A percentile compares a stretch with the other conserved stretches of the same genome.
phyloP scores from a whole-genome alignment of 2,888 invertebrate species.

The Mythimna loreyi region DNA sequence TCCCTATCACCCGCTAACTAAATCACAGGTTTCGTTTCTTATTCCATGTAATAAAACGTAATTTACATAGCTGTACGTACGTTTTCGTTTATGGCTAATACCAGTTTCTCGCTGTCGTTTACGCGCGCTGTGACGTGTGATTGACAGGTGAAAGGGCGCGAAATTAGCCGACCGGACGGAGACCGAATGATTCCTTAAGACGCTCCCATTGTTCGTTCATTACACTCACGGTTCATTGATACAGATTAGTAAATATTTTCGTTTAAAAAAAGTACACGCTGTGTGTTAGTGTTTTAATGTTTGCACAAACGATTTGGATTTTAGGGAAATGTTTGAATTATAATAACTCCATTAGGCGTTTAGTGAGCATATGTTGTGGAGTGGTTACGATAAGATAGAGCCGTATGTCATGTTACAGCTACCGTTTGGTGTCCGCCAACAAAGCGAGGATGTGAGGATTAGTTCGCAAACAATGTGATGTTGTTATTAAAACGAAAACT shows the following conservation, averaged over 20 bases:
- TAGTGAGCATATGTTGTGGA: slow-evolving; percentile 86
- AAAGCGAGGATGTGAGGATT: slow-evolving; percentile 85
- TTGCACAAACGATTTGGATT: slow-evolving; percentile 79
- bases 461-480: slow-evolving; percentile 82
- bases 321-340: slow-evolving; percentile 87
- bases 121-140: slow-evolving; percentile 82
- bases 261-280: slow-evolving; percentile 77
- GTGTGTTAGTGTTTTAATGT: slow-evolving; percentile 69
- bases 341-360: slow-evolving; percentile 85
- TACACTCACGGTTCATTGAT: slow-evolving; percentile 69
- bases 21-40: slow-evolving; percentile 80
- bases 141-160: slow-evolving; percentile 89
- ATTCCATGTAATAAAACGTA: slow-evolving; percentile 70
- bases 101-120: slow-evolving; percentile 77
- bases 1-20: slow-evolving; percentile 70
- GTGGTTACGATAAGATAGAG: slow-evolving; percentile 89
- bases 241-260: slow-evolving; percentile 57
- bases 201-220: slow-evolving; percentile 69
- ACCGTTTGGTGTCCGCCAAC: slow-evolving; percentile 88
- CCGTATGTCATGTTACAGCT: slow-evolving; percentile 89
- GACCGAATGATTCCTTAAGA: slow-evolving; percentile 64
- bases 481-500: slow-evolving; percentile 83
- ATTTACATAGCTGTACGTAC: slow-evolving; percentile 67
- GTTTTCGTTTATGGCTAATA: slow-evolving; percentile 65
- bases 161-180: slow-evolving; percentile 81